Evolutionary conservation across 2,888 invertebrate genomes (phyloP), one percentile per base, ranked within the genome.

Genomic region (Acronicta aceris): DNA sequence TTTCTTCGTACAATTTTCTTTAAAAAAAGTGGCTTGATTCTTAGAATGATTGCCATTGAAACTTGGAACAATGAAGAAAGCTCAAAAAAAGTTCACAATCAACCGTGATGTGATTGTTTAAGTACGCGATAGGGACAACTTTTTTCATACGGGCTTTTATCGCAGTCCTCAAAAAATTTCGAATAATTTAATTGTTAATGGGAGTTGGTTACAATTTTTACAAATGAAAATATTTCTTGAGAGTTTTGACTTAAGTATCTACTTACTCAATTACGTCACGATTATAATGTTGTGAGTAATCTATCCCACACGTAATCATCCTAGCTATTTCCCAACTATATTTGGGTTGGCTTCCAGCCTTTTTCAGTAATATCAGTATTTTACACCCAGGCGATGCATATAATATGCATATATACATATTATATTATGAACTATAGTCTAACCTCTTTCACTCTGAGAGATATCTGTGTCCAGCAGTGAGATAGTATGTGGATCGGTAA

Each of bases 41-140:
- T 61, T 52, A 27, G 43, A 62, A 68, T 61, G 54, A 51, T 67
- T 73, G 53, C 70, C 41, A 70, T 73, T 73, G 70, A 68, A 57
- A 68, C 53, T 45, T 57, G 40, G 33, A 53, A 70, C 74, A 70
- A 70, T 70, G 63, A 48, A 56, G 43, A 62, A 33, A 53, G 36
- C 73, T 70, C 46, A 41, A 54, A 70, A n/a, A 68, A 73, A 70
- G 74, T 70, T 70, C 47, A 70, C 74, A 73, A 73, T 70, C 62
- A 70, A 54, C 62, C 74, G 74, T 70, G 74, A 73, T 70, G 56
- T 57, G 70, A 70, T 73, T 70, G 74, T 70, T 62, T 73, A 70
- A 70, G 74, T 62, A 70, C 50, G 38, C 62, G 62, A 73, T 57
- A 62, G 47, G 47, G 50, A 55, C 38, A 72, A 73, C 56, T 69